These are phyloP conservation scores for Agrotis clavis DNA, from an alignment of 2,888 invertebrate genomes.

Conservation along the genomic window DNA sequence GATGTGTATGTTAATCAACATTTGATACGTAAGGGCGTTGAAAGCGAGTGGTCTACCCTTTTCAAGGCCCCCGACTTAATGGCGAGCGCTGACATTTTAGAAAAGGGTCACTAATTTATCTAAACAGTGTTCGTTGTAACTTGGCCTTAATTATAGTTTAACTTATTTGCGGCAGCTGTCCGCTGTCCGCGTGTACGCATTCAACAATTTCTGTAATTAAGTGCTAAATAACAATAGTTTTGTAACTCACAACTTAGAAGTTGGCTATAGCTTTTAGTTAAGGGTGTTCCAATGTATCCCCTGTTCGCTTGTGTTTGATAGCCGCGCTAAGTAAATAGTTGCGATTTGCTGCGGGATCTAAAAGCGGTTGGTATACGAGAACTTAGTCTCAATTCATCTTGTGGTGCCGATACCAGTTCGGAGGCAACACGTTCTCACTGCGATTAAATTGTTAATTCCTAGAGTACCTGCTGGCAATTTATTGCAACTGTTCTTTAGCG, in stretches of 20 bases:
- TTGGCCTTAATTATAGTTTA: slow-evolving; percentile 87
- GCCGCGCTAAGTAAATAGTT: slow-evolving; percentile 52
- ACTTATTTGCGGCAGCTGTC: slow-evolving; percentile 85
- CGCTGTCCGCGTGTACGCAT: slow-evolving; percentile 67
- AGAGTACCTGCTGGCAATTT: slow-evolving; percentile 23
- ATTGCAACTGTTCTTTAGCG: slow-evolving; percentile 23
- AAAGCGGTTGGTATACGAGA: slow-evolving; percentile 36
- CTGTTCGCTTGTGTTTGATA: slow-evolving; percentile 42
- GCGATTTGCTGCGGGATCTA: slow-evolving; percentile 51
- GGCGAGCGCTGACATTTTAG: slow-evolving; percentile 86
- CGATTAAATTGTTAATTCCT: slow-evolving; percentile 50
- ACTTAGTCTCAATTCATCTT: slow-evolving; percentile 56
- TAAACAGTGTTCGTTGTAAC: slow-evolving; percentile 78
- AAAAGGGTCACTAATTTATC: slow-evolving; percentile 90
- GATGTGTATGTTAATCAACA: slow-evolving; percentile 72
- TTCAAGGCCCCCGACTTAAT: slow-evolving; percentile 83
- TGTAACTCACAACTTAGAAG: slow-evolving; percentile 52
- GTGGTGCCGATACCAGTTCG: slow-evolving; percentile 48
- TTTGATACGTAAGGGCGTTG: slow-evolving; percentile 77
- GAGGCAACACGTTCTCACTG: slow-evolving; percentile 38
- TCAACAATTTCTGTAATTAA: slow-evolving; percentile 70
- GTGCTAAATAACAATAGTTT: slow-evolving; percentile 66
- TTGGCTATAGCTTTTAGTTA: slow-evolving; percentile 46
- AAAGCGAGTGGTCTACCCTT: slow-evolving; percentile 78
- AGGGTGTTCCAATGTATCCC: slow-evolving; percentile 25